Conservation (phyloP, 2,113 vertebrate genomes). For the Corynorhinus townsendii region DNA sequence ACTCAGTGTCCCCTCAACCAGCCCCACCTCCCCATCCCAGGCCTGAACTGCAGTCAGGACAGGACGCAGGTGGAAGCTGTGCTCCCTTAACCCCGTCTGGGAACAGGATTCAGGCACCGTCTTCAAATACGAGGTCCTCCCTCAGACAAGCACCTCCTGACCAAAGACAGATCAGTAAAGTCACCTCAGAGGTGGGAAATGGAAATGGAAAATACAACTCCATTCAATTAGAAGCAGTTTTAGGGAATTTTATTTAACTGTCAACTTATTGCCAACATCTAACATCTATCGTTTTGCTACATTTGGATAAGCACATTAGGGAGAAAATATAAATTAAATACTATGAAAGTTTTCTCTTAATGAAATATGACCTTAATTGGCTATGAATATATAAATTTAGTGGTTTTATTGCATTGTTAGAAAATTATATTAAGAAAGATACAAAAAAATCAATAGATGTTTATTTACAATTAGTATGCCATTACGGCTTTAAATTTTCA, state of each 20-base stretch:
- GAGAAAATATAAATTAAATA: constrained; percentile 62
- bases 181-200: background rate
- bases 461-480: constrained; percentile 81
- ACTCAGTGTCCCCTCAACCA: background rate
- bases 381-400: constrained; percentile 72
- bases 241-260: constrained; percentile 57
- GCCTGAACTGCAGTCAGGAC: background rate
- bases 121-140: background rate
- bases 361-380: constrained; percentile 76
- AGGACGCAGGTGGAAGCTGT: background rate
- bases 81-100: background rate
- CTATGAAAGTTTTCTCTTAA: constrained; percentile 67
- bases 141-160: background rate
- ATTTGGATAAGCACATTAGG: constrained; percentile 28
- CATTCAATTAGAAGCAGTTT: background rate
- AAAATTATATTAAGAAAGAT: constrained; percentile 85
- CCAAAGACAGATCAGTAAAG: background rate
- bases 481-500: constrained; percentile 78
- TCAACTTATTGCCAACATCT: constrained; percentile 32
- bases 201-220: constrained; percentile 6
- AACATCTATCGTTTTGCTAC: constrained; percentile 18
- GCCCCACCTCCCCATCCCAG: background rate
- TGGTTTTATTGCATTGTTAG: constrained; percentile 83
- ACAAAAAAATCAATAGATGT: constrained; percentile 79
- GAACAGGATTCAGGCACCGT: background rate